phyloP scores from a whole-genome alignment of 1,140 invertebrate species.

The Paramacrobiotus metropolitanus region DNA sequence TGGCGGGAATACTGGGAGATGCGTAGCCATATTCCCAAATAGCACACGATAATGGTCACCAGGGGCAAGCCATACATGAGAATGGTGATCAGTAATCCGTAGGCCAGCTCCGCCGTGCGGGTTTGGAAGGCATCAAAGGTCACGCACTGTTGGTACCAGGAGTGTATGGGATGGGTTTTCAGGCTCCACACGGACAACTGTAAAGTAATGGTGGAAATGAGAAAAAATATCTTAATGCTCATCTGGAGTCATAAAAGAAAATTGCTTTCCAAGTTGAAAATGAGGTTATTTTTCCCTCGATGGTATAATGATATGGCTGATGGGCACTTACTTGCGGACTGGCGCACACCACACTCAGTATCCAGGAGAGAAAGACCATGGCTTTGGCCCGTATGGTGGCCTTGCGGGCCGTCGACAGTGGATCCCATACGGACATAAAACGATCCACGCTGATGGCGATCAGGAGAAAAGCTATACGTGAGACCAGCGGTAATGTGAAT shows the following conservation, averaged over 20 bases:
- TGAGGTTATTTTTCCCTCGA: too few species aligned
- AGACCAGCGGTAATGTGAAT: neutral
- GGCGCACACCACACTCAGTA: neutral
- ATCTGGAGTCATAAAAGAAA: too few species aligned
- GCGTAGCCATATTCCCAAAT: neutral
- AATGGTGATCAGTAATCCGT: neutral
- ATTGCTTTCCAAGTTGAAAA: too few species aligned
- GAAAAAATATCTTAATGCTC: too few species aligned
- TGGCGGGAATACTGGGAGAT: neutral
- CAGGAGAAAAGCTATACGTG: neutral
- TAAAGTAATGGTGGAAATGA: too few species aligned
- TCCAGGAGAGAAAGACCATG: neutral
- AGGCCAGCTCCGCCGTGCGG: neutral
- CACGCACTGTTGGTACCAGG: conserved; percentile 4
- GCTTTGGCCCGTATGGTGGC: neutral
- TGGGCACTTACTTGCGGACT: neutral
- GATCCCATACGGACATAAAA: conserved; percentile 3
- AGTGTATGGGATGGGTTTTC: neutral
- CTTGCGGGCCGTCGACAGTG: neutral
- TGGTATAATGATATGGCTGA: too few species aligned
- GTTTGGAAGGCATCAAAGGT: neutral
- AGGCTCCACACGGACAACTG: neutral
- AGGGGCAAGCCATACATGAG: conserved; percentile 1
- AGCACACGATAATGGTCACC: neutral
- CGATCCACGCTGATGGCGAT: conserved; percentile 4